A percentile compares a stretch with the other conserved stretches of the same genome.
phyloP scores from a whole-genome alignment of 2,797 vertebrate species.

The Sphenodon punctatus region DNA sequence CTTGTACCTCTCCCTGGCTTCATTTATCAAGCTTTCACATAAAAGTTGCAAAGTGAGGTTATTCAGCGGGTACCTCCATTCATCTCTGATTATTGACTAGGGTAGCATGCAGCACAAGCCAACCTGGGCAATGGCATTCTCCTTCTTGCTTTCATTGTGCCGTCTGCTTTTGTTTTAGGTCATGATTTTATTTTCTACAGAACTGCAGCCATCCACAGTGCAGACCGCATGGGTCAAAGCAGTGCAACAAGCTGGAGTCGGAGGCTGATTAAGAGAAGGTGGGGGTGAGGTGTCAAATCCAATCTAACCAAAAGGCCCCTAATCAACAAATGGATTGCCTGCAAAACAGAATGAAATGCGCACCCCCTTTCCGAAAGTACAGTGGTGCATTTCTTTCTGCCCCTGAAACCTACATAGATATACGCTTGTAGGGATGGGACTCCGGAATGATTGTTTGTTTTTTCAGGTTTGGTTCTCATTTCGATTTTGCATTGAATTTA shows the following conservation, averaged over 20 bases:
- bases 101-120: conserved; percentile 60
- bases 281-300: conserved; percentile 42
- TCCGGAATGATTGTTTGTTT: not conserved
- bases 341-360: not conserved
- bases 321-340: not conserved
- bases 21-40: conserved; percentile 80
- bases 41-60: conserved; percentile 78
- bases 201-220: conserved; percentile 58
- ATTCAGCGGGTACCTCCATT: conserved; percentile 74
- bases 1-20: conserved; percentile 74
- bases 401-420: no score
- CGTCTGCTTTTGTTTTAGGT: conserved; percentile 67
- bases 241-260: conserved; percentile 38
- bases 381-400: not conserved
- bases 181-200: conserved; percentile 51
- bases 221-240: no score
- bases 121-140: conserved; percentile 64
- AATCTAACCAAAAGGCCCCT: conserved; percentile 5
- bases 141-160: conserved; percentile 54
- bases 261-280: conserved; percentile 50
- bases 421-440: no score
- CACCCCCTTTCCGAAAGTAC: not conserved
- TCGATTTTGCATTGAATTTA: no score
- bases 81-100: conserved; percentile 69
- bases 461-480: not conserved